Conservation (phyloP, 2,888 invertebrate species). For the Drosophila nr. perissopoda region DNA sequence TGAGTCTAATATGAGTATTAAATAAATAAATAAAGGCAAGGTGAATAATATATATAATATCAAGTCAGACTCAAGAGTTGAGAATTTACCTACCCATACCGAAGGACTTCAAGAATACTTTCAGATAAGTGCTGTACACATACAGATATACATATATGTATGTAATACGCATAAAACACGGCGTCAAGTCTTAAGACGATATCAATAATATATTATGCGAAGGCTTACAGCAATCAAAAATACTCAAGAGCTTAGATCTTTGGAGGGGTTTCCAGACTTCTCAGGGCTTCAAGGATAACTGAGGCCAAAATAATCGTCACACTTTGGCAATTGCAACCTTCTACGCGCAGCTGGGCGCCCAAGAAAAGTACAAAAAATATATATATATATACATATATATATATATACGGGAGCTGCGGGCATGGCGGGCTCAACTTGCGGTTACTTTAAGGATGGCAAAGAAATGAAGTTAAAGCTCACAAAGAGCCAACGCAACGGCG, state of each 20-base stretch:
- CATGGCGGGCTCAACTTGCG: conserved; percentile 1
- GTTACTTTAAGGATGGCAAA: conserved; percentile 26
- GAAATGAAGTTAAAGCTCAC: conserved; percentile 67
- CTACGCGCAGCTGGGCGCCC: conserved; percentile 13
- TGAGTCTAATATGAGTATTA: not conserved
- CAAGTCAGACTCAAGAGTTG: not conserved
- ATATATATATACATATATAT: not conserved
- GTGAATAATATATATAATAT: not conserved
- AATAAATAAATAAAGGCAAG: not conserved
- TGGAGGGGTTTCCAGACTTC: not conserved
- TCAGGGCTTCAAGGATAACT: not conserved
- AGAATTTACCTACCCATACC: not conserved
- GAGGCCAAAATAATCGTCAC: conserved; percentile 13
- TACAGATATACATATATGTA: no score
- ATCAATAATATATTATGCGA: not conserved
- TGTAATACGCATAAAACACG: no score
- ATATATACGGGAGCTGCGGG: not conserved
- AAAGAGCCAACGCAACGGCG: not conserved
- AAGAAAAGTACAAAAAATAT: not conserved
- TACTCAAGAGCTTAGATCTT: conserved; percentile 1
- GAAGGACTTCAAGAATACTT: not conserved
- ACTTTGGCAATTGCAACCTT: conserved; percentile 38
- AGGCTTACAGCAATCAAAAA: not conserved
- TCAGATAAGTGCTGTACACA: not conserved
- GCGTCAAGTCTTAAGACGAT: not conserved